These are phyloP conservation scores for Eurystomus gularis DNA, from an alignment of 2,113 vertebrate species.

Conservation along the genomic window DNA sequence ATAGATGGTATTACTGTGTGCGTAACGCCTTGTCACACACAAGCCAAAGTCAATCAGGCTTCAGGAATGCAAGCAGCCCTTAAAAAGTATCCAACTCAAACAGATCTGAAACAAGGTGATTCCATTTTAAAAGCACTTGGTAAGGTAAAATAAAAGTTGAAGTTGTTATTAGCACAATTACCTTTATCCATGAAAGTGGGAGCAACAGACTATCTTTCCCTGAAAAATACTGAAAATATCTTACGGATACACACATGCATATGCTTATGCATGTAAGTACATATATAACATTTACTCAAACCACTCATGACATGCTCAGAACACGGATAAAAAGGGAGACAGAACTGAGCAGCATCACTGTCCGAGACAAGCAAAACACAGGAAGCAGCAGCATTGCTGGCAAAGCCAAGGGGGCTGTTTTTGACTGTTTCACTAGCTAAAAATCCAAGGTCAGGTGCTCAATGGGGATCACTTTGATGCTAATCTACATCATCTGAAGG, in stretches of 20 bases:
- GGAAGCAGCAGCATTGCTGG: neutral
- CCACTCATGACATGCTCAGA: neutral
- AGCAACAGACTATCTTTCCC: neutral
- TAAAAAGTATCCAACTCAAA: neutral
- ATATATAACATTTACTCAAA: neutral
- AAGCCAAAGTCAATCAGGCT: slow-evolving; percentile 14
- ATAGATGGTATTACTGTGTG: neutral
- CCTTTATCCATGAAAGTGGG: neutral
- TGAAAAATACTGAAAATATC: neutral
- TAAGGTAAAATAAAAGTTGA: neutral
- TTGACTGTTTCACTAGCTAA: neutral
- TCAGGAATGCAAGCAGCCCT: neutral
- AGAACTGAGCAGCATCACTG: neutral
- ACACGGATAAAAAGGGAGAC: neutral
- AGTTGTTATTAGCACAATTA: neutral
- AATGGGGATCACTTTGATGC: neutral
- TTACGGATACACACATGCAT: fast-evolving
- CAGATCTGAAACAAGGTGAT: neutral
- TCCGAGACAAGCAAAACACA: neutral
- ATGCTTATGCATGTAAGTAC: fast-evolving
- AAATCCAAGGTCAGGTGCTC: neutral
- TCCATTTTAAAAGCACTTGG: neutral
- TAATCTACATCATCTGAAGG: neutral
- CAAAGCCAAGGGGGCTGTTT: neutral
- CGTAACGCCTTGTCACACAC: neutral